Base-by-base conservation (phyloP, 2,888 invertebrate genomes). In the Strigamia maritima region DNA sequence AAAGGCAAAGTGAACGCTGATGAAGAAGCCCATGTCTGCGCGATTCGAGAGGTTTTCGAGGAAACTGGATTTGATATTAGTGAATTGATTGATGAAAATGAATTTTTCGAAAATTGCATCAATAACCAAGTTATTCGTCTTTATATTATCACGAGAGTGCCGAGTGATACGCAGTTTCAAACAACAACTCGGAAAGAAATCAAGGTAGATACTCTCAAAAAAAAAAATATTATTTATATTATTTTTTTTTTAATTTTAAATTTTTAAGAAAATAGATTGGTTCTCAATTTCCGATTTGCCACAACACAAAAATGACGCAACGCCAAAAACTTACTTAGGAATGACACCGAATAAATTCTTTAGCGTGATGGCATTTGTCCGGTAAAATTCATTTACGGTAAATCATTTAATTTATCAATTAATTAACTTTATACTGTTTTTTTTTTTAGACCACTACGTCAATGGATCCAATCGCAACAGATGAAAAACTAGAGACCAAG, bases 1-100 rank as follows among this genome's bases (percentile, higher is more conserved):
- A 99, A 99, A 86, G 98, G 98, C 75, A 98, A 99, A 89, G 94
- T 98, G 8, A 98, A 99, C 86, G 94, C 97, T 86, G 93, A 93
- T 84, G 98, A 99, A 86, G 92, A 93, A 85, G 94, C 97, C 0
- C 91, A 92, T 83, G 92, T 92, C 84, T 99, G 98, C 89, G 98
- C 99, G 78, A 91, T 93, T 78, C 90, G 98, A 86, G 98, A 99
- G 90, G 95, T 98, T 16, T 88, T 92, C 75, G 99, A 99, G 88
- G 99, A 99, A 88, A 98, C 97, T 0, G 98, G 98, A 26, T 98
- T 95, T 85, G 96, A 98, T 87, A 96, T 97, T 82, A 90, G 91
- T 76, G 89, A 90, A 81, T 87, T 92, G 79, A 91, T 98, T 82
- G 91, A 93, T 85, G 91, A 92, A 82, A 91, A 94, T 83, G 93